A percentile compares a stretch with the other conserved stretches of the same genome.
Conservation (phyloP, 2,113 vertebrate genomes). For the Stigmatopora argus region DNA sequence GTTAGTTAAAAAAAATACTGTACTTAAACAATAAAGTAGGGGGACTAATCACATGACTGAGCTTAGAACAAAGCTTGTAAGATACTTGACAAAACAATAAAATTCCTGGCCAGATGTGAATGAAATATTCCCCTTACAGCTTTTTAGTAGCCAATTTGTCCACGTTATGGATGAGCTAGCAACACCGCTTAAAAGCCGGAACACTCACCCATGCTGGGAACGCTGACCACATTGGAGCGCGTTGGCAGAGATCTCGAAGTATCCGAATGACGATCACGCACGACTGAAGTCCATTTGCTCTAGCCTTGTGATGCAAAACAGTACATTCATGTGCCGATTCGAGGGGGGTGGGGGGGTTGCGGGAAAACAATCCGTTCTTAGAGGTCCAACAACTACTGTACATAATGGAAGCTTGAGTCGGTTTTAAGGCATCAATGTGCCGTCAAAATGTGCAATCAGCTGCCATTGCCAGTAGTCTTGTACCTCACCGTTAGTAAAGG, state of each 20-base stretch:
- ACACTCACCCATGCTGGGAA: slow-evolving; percentile 96
- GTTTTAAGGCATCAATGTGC: slow-evolving; percentile 42
- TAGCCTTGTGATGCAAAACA: slow-evolving; percentile 94
- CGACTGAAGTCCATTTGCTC: slow-evolving; percentile 97
- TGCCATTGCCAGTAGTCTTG: slow-evolving; percentile 97
- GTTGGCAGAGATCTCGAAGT: slow-evolving; percentile 93
- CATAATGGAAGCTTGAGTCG: slow-evolving; percentile 87
- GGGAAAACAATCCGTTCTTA: slow-evolving; percentile 67
- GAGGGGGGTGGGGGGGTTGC: slow-evolving; percentile 24
- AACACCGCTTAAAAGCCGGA: background rate
- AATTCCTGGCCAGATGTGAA: too few species aligned
- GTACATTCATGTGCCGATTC: slow-evolving; percentile 72
- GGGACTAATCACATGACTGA: too few species aligned
- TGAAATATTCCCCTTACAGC: too few species aligned
- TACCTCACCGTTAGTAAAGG: slow-evolving; percentile 85
- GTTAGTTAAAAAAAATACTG: too few species aligned
- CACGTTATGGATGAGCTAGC: background rate
- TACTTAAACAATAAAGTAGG: too few species aligned
- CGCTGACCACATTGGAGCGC: slow-evolving; percentile 93
- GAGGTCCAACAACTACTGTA: slow-evolving; percentile 92
- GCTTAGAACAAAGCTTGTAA: too few species aligned
- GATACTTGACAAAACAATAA: too few species aligned
- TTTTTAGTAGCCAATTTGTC: background rate
- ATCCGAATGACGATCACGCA: slow-evolving; percentile 98
- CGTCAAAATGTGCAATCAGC: slow-evolving; percentile 70